Base-by-base conservation (phyloP, 2,888 invertebrate genomes). In the Limnephilus lunatus region DNA sequence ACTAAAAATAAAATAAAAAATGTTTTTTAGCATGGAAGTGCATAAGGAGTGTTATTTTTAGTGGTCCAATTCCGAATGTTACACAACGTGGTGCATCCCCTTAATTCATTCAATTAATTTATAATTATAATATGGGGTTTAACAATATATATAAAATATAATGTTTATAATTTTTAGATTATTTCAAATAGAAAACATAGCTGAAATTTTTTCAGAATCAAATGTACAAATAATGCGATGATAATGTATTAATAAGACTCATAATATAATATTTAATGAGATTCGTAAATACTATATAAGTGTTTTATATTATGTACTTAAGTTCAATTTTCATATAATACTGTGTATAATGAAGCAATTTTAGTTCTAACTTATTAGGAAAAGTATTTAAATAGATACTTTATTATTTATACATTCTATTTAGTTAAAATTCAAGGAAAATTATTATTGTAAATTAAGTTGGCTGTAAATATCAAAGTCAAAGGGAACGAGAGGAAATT, bases 391-490 rank as follows among this genome's bases (percentile, higher is more conserved):
- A 48, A 30, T 53, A 53, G 48, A 4, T 30, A 48, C 48, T 32
- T 83, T 82, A 32, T 83, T 82, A 32, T 83, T 83, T 83, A 83
- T 35, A 39, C 25, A 83, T 35, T 83, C 35, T 32, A 32, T 83
- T 32, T 83, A 83, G 83, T 19, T 83, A 83, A 83, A 83, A 68
- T 31, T 87, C 68, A 68, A 19, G 19, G 25, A 48, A 48, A 87
- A 85, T 85, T 85, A 85, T 85, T 68, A 68, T 83, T 35, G 32
- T 35, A 83, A 35, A 83, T 83, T 87, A 53, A 87, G 87, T 87
- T 68, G 68, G 87, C 53, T 92, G 92, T 89, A 92, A 90, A 92
- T 92, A 90, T 92, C 85, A 91, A 91, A 91, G 91, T 87, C 87
- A 87, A 25, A 83, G 81, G 81, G 25, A 81, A 31, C 35, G 80